Evolutionary conservation across 2,888 invertebrate genomes (phyloP), one percentile per base, ranked within the genome.

Genomic region (Germaria angustata): DNA sequence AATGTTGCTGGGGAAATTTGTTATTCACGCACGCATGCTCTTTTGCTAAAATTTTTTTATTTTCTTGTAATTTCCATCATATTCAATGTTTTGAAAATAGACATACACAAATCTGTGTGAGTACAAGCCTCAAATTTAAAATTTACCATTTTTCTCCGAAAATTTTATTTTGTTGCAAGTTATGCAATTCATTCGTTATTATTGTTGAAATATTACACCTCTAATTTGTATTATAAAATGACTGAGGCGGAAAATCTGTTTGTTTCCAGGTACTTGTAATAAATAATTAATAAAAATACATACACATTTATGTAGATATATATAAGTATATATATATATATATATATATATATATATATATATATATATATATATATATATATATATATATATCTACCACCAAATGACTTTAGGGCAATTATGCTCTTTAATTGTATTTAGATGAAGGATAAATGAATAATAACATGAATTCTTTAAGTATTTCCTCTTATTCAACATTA

Each of bases 1-100:
- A 41, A 69, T 57, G 55, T 68, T 55, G 69, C 61, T 22, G 75
- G 69, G 78, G 78, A 81, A 81, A 69, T 69, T 57, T 65, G n/a
- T 15, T 57, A 65, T 82, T 78, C 59, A 82, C 78, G 82, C 82
- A 82, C 82, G 79, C 82, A 82, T 82, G 78, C 63, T 72, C 66
- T 46, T 55, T 15, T 17, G 11, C 2, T 15, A 69, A 55, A 13
- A 46, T 28, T 36, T 61, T 51, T 53, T 28, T 39, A 17, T 17
- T 34, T 71, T 5, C 15, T 22, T 17, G n/a, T 51, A 77, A 63
- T 55, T 55, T 77, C 46, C 72, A 68, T 53, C 6, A 65, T n/a
- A n/a, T n/a, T n/a, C n/a, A n/a, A 59, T 76, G 71, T 28, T 71
- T 55, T 6, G 5, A 32, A 53, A 15, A 32, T n/a, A n/a, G n/a